Base-by-base conservation (phyloP, 2,113 vertebrate species). In the Mirza zaza region DNA sequence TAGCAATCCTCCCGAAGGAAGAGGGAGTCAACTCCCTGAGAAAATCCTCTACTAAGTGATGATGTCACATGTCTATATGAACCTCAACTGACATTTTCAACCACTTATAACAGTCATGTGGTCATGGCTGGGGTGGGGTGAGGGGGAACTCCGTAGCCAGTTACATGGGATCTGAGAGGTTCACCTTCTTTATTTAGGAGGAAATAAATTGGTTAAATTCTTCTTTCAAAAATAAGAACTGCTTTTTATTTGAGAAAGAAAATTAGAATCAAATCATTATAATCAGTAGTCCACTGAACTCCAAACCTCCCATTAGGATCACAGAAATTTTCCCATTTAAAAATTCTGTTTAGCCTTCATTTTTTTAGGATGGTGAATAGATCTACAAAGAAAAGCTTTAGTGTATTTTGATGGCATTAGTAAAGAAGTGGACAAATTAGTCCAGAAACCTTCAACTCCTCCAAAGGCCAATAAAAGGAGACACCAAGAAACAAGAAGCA, bases 41-140 rank as follows among this genome's bases (percentile, higher is more conserved):
- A 94, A 75, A 34, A n/a, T 7, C 18, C 32, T 68, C 18, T 25
- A 1, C n/a, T 75, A 17, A 8, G 34, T 14, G 63, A 55, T 15
- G 20, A 25, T 11, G 25, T 13, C 57, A 14, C 0, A 0, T 29
- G 36, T 34, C 42, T 34, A 15, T 14, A 5, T 20, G 50, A 77
- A 36, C 52, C 39, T 85, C 65, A 42, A 63, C 61, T 15, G 86
- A 52, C 36, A 34, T 34, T 59, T 42, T 27, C 12, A 1, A 12
- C 15, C 7, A 8, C n/a, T 15, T 8, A 0, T 0, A 63, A 12
- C 0, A 32, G 27, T 73, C 29, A 18, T 0, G 0, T 14, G 48
- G 23, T 63, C 68, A 15, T 23, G 32, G 13, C 3, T 27, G 6
- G 6, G 70, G n/a, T 17, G 42, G 55, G 21, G 1, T 2, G 12